Percentiles rank a stretch among this genome's conserved stretches.
phyloP scores from a whole-genome alignment of 1,140 invertebrate genomes.

The Diorhabda carinulata region DNA sequence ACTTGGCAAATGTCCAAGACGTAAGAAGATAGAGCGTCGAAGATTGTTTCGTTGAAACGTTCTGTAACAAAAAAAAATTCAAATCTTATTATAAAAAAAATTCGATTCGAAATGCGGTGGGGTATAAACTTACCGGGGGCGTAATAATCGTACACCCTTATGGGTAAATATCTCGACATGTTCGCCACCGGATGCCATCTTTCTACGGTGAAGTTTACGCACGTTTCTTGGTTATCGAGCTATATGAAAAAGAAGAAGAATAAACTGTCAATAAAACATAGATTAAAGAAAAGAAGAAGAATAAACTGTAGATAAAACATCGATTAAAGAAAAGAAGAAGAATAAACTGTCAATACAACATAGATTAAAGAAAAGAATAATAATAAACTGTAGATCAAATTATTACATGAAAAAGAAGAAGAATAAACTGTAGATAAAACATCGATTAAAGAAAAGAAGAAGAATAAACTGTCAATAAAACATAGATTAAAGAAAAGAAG shows the following conservation, averaged over 20 bases:
- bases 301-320: too few relatives aligned
- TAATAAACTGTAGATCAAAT: too few relatives aligned
- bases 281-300: too few relatives aligned
- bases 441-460: too few relatives aligned
- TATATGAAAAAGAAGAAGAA: conserved; percentile 46
- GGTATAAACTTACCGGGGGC: conserved; percentile 69
- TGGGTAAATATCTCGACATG: conserved; percentile 86
- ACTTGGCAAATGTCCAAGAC: conserved; percentile 93
- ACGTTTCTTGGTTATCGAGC: conserved; percentile 78
- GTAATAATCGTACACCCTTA: conserved; percentile 94
- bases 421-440: too few relatives aligned
- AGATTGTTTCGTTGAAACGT: conserved; percentile 90
- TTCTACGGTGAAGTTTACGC: conserved; percentile 88
- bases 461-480: too few relatives aligned
- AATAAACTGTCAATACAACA: too few relatives aligned
- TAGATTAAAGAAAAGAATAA: too few relatives aligned
- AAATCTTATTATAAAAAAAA: too few relatives aligned
- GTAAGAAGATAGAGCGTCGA: conserved; percentile 84
- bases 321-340: neutral
- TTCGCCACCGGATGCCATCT: conserved; percentile 95
- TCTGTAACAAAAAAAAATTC: conserved; percentile 58
- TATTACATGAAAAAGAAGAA: too few relatives aligned
- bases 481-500: too few relatives aligned
- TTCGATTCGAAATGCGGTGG: too few relatives aligned
- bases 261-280: neutral